Percentiles rank a stretch among this genome's conserved stretches.
phyloP scores from a whole-genome alignment of 2,797 vertebrate genomes.

The Salmo trutta region DNA sequence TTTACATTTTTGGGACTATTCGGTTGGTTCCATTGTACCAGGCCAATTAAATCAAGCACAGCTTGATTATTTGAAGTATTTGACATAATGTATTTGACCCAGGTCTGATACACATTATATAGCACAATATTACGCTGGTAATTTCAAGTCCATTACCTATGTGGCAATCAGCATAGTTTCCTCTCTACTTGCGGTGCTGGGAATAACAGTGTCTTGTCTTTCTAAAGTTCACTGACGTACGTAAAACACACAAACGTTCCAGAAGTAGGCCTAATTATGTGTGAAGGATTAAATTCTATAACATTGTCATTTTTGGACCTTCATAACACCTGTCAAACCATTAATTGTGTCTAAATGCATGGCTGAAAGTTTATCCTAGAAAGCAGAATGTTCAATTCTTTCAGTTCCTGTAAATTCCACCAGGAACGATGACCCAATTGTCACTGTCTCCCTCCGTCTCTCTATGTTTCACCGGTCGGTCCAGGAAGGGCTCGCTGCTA shows the following conservation, averaged over 20 bases:
- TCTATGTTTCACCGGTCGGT: slow-evolving; percentile 22
- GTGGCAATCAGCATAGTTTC: not conserved
- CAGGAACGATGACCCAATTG: slow-evolving; percentile 23
- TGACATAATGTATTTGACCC: not conserved
- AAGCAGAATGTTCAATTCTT: slow-evolving; percentile 11
- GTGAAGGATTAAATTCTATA: not conserved
- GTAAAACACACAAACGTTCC: not conserved
- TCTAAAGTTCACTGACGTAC: not conserved
- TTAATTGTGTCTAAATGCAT: not conserved
- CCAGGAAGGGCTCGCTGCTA: slow-evolving; percentile 20
- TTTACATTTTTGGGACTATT: not conserved
- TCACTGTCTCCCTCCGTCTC: slow-evolving; percentile 14
- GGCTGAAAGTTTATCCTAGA: slow-evolving; percentile 13
- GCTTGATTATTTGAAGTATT: not conserved
- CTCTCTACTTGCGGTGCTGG: not conserved
- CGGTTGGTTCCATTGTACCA: not conserved
- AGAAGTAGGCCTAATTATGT: not conserved
- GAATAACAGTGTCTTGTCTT: not conserved
- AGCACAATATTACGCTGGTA: not conserved
- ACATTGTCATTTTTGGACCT: not conserved
- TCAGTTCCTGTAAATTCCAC: slow-evolving; percentile 36
- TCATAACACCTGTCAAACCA: not conserved
- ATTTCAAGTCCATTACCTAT: not conserved
- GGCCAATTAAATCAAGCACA: not conserved
- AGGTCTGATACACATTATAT: not conserved